These are phyloP conservation scores for Phymastichus coffea DNA, from an alignment of 1,140 invertebrate genomes.

Conservation along the genomic window DNA sequence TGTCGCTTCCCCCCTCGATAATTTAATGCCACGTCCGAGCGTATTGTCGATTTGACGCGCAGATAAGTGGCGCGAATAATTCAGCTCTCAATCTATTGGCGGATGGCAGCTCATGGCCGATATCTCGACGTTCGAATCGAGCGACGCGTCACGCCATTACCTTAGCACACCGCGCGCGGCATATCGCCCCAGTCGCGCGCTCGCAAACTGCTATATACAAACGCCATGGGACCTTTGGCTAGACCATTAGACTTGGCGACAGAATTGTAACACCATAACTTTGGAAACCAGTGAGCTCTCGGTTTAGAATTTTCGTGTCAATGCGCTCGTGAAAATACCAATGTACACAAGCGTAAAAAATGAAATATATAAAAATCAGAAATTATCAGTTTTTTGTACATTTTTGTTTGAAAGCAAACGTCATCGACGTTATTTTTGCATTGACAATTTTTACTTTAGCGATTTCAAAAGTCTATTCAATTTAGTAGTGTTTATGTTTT, in stretches of 20 bases:
- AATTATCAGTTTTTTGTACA: no score
- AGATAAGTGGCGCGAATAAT: conserved; percentile 37
- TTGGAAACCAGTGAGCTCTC: no score
- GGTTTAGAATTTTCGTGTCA: no score
- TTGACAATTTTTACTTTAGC: no score
- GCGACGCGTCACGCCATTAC: conserved; percentile 17
- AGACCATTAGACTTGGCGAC: conserved; percentile 21
- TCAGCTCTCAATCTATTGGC: conserved; percentile 30
- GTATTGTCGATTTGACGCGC: conserved; percentile 37
- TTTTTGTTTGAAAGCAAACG: no score
- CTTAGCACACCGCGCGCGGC: no score
- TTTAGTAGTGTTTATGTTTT: no score
- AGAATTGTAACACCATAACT: conserved; percentile 22
- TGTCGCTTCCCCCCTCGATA: conserved; percentile 37
- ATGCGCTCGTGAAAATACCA: no score
- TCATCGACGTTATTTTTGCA: no score
- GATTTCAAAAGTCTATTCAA: no score
- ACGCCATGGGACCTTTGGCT: not conserved
- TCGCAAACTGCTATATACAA: not conserved
- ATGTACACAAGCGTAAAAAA: no score
- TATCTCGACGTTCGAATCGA: conserved; percentile 42
- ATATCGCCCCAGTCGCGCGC: not conserved
- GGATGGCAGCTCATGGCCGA: conserved; percentile 22
- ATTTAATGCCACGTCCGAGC: conserved; percentile 37
- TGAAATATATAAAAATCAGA: no score